phyloP scores from a whole-genome alignment of 1,140 invertebrate genomes.

The Thrips palmi region DNA sequence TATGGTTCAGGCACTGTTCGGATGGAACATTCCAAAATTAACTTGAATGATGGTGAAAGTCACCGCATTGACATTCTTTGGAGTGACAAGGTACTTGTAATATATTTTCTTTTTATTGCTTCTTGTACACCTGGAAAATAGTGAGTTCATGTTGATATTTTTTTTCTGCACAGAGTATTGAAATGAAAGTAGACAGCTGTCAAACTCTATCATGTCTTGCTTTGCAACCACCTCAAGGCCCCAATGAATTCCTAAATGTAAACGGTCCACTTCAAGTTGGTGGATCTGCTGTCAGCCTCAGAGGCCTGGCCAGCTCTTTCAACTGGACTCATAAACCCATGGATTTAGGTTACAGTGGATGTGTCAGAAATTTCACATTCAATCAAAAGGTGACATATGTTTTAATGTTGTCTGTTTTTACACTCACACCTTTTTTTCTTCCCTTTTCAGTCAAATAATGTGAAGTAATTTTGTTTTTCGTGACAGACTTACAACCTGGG shows the following conservation, averaged over 20 bases:
- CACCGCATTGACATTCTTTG: conserved; percentile 69
- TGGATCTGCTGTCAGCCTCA: conserved; percentile 45
- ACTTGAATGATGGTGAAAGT: conserved; percentile 53
- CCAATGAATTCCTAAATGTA: conserved; percentile 65
- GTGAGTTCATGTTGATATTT: conserved; percentile 11
- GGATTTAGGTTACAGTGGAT: conserved; percentile 53
- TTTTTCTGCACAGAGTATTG: conserved; percentile 30
- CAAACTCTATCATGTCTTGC: conserved; percentile 48
- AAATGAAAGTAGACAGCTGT: conserved; percentile 61
- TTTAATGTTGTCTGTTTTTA: no score
- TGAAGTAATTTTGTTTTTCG: conserved; percentile 16
- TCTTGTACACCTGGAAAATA: neutral
- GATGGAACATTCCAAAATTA: conserved; percentile 51
- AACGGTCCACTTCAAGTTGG: conserved; percentile 78
- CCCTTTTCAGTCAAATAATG: no score
- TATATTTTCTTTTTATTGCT: neutral
- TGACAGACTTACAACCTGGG: conserved; percentile 55
- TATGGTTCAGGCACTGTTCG: conserved; percentile 68
- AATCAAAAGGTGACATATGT: conserved; percentile 41
- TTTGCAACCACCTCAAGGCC: conserved; percentile 42
- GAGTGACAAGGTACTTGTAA: conserved; percentile 19
- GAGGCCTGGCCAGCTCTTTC: conserved; percentile 28
- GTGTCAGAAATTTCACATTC: conserved; percentile 68
- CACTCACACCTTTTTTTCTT: no score
- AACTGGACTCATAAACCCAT: conserved; percentile 44